These are phyloP conservation scores for Cyrtorhinus lividipennis DNA, from an alignment of 1,140 invertebrate genomes.

Conservation along the genomic window DNA sequence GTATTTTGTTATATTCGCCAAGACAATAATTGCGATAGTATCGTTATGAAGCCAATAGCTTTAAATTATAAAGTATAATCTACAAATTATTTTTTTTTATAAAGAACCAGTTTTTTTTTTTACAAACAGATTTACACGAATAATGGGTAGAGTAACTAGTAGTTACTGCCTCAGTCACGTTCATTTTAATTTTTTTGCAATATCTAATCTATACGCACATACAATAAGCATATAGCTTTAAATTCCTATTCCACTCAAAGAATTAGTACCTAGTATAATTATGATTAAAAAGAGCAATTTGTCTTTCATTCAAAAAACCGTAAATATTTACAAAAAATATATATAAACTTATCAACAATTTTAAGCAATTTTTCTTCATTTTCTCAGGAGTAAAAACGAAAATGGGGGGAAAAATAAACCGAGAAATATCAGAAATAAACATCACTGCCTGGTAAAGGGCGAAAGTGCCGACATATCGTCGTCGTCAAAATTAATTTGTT, in stretches of 20 bases:
- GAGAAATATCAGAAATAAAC: too few species aligned
- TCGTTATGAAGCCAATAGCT: conserved; percentile 18
- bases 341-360: neutral
- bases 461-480: too few species aligned
- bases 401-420: neutral
- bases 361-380: conserved; percentile 10
- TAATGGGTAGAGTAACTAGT: conserved; percentile 15
- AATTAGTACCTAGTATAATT: conserved; percentile 23
- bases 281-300: conserved; percentile 14
- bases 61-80: conserved; percentile 18
- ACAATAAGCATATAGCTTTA: conserved; percentile 20
- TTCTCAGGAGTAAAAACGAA: neutral
- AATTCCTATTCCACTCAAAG: conserved; percentile 22
- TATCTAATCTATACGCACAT: conserved; percentile 22
- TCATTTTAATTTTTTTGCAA: conserved; percentile 8
- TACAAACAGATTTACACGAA: conserved; percentile 9
- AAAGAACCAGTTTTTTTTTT: conserved; percentile 20
- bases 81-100: conserved; percentile 18
- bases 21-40: conserved; percentile 12
- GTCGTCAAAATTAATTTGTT: too few species aligned
- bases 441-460: too few species aligned
- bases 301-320: conserved; percentile 15
- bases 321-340: conserved; percentile 6
- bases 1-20: conserved; percentile 9
- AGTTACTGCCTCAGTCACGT: conserved; percentile 17